Base-by-base conservation (phyloP, 2,888 invertebrate species). In the Luperina testacea region DNA sequence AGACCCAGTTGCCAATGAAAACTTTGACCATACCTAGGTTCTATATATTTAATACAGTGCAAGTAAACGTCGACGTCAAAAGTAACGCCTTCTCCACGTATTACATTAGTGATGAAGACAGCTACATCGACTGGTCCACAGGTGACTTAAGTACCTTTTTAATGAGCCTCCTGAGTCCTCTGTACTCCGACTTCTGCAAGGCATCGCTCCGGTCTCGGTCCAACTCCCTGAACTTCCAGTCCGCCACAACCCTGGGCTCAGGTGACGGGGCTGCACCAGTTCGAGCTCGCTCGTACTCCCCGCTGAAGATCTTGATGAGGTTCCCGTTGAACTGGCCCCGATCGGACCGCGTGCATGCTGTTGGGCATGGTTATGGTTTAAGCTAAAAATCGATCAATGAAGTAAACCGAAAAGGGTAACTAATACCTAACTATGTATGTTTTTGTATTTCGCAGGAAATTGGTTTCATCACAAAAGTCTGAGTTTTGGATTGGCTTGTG, bases 191-290 rank as follows among this genome's bases (percentile, higher is more conserved):
- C 90, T 98, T 98, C 93, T 98, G 98, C 90, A 99, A 96, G 77
- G 97, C 96, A 72, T 98, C 97, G 95, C 99, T 98, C 71, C 97
- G 97, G 94, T 99, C 98, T 83, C 97, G 96, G 95, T 99, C 99
- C 90, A 99, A 97, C 83, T 98, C 97, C 45, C 97, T 96, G 94
- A 99, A 99, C 95, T 99, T 99, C 99, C 99, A 99, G 86, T 98
- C 98, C 24, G 99, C 97, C 0, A 99, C 98, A 24, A 94, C 91
- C 32, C 95, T 94, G 48, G 97, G 97, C 71, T 96, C 94, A 68
- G 92, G 88, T 6, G 93, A 81, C n/a, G 92, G 88, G 11, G 91
- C 90, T 0, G 90, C 88, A 4, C 92, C 94, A 1, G 94, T 90
- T 9, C 95, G 92, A 69, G 95, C 97, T 65, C 97, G 95, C 71